These are phyloP conservation scores for Mactromeris polynyma DNA, from an alignment of 2,888 invertebrate species.

Conservation along the genomic window DNA sequence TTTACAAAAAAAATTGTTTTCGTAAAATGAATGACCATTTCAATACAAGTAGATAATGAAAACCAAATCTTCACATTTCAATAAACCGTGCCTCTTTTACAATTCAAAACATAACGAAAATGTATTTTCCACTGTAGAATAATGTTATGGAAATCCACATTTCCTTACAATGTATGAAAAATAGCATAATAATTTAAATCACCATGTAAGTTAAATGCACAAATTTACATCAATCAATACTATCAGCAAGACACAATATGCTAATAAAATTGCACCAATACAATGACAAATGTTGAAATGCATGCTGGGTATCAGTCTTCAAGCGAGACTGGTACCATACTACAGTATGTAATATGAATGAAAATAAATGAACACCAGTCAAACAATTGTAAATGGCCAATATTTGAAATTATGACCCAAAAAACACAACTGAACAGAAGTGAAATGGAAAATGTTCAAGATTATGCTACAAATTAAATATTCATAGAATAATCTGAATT, in stretches of 20 bases:
- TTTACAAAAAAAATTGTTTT: background rate
- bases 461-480: background rate
- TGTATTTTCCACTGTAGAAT: background rate
- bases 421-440: background rate
- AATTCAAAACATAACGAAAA: background rate
- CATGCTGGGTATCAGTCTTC: conserved; percentile 13
- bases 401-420: background rate
- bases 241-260: background rate
- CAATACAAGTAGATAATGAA: background rate
- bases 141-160: background rate
- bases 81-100: background rate
- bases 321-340: background rate
- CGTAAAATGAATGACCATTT: conserved; percentile 2
- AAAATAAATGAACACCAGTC: conserved; percentile 11
- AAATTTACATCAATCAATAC: background rate
- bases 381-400: conserved; percentile 17
- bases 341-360: background rate
- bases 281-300: conserved; percentile 30
- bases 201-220: conserved; percentile 37
- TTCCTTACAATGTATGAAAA: background rate
- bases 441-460: background rate
- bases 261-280: conserved; percentile 35
- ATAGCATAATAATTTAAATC: conserved; percentile 8
- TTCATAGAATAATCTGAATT: background rate
- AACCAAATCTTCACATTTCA: background rate